phyloP scores from a whole-genome alignment of 2,797 vertebrate species.

The Peromyscus nudipes region DNA sequence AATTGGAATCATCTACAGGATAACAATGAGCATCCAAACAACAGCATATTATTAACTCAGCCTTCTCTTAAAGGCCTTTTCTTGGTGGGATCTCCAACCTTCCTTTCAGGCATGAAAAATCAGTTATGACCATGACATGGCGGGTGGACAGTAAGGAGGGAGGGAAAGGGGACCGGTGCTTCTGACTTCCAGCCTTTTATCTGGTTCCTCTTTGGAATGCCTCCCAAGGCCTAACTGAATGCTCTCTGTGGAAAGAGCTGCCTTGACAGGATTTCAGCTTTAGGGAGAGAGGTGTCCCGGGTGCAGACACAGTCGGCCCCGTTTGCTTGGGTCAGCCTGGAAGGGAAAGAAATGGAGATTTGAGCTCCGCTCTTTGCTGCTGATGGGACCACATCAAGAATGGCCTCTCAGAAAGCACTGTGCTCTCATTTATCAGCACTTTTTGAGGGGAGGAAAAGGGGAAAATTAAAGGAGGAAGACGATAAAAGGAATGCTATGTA shows the following conservation, averaged over 20 bases:
- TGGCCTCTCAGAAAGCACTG: background rate
- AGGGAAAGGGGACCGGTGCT: background rate
- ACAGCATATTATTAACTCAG: background rate
- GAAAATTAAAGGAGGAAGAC: background rate
- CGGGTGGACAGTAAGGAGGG: background rate
- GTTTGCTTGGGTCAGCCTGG: background rate
- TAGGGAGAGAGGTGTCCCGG: conserved; percentile 23
- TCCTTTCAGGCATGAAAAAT: conserved; percentile 50
- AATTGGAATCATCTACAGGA: background rate
- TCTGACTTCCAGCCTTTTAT: background rate
- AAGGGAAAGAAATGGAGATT: background rate
- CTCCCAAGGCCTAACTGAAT: background rate
- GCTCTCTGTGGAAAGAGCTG: background rate
- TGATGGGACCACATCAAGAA: background rate
- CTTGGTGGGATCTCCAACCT: conserved; percentile 26
- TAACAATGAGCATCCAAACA: background rate
- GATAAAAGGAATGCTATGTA: background rate
- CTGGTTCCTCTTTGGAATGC: conserved; percentile 5
- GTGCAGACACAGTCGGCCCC: background rate
- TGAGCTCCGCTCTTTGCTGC: background rate
- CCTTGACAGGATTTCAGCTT: background rate
- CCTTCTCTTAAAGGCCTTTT: conserved; percentile 51
- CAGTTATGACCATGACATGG: background rate
- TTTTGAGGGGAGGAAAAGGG: background rate
- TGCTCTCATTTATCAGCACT: background rate